phyloP scores from a whole-genome alignment of 2,888 invertebrate species.

The Pseudococcus viburni region DNA sequence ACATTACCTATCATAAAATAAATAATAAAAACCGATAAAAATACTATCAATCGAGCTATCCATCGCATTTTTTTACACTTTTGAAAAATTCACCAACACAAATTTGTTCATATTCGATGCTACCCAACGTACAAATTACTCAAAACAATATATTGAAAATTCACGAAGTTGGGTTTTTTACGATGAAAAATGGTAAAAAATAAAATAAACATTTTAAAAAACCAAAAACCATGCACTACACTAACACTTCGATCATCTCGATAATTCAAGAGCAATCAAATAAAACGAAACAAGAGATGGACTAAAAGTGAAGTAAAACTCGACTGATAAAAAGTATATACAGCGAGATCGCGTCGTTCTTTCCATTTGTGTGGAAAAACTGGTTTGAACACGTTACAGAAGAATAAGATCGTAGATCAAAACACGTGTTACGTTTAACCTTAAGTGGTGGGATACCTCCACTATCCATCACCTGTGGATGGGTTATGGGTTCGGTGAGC shows the following conservation, averaged over 20 bases:
- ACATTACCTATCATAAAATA: slow-evolving; percentile 16
- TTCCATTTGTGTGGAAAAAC: slow-evolving; percentile 65
- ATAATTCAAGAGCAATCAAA: background rate
- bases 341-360: slow-evolving; percentile 54
- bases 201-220: slow-evolving; percentile 14
- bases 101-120: slow-evolving; percentile 47
- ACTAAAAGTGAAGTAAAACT: slow-evolving; percentile 58
- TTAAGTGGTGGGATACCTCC: background rate
- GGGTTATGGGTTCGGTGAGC: background rate
- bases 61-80: slow-evolving; percentile 49
- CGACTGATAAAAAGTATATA: slow-evolving; percentile 53
- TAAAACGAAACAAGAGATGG: slow-evolving; percentile 36
- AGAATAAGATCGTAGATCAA: slow-evolving; percentile 10
- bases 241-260: background rate
- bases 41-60: slow-evolving; percentile 38
- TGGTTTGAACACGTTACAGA: slow-evolving; percentile 61
- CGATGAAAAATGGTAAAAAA: slow-evolving; percentile 45
- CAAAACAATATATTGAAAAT: background rate
- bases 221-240: background rate
- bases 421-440: slow-evolving; percentile 14
- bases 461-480: background rate
- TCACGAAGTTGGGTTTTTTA: slow-evolving; percentile 4
- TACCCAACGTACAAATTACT: slow-evolving; percentile 10
- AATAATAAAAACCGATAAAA: slow-evolving; percentile 5
- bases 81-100: slow-evolving; percentile 16